These are phyloP conservation scores for Sphaeramia orbicularis DNA, from an alignment of 2,797 vertebrate genomes.

Conservation along the genomic window DNA sequence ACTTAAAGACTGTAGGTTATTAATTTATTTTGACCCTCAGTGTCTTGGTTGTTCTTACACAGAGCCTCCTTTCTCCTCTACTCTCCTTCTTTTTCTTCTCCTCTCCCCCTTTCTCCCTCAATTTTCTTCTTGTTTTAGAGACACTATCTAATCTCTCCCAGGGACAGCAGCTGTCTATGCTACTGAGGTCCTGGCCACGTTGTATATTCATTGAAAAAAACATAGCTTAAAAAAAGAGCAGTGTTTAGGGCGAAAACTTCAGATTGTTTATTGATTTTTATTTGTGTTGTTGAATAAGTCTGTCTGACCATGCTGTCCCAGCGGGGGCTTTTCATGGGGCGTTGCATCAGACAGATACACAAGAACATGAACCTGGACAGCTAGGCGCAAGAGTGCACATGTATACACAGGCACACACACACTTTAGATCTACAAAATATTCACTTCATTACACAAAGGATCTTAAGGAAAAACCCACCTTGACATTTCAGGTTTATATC, in stretches of 20 bases:
- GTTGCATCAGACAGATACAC: conserved; percentile 62
- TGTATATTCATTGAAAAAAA: conserved; percentile 99
- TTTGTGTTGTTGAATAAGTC: conserved; percentile 98
- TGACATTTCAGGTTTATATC: conserved; percentile 29
- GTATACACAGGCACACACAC: conserved; percentile 26
- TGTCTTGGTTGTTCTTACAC: conserved; percentile 35
- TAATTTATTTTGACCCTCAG: conserved; percentile 35
- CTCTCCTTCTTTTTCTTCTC: conserved; percentile 61
- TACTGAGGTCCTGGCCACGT: conserved; percentile 92
- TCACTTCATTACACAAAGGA: conserved; percentile 6
- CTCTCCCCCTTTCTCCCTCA: conserved; percentile 57
- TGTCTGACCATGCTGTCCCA: conserved; percentile 89
- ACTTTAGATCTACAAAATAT: neutral
- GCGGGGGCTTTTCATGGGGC: conserved; percentile 74
- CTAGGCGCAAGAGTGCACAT: conserved; percentile 28
- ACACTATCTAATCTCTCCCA: conserved; percentile 76
- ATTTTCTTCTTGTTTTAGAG: conserved; percentile 61
- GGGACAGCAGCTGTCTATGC: conserved; percentile 87
- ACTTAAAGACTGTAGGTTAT: conserved; percentile 10
- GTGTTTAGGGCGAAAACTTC: conserved; percentile 96
- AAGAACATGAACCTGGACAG: conserved; percentile 46
- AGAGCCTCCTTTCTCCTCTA: conserved; percentile 66
- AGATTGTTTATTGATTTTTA: conserved; percentile 99
- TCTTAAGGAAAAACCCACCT: conserved; percentile 12
- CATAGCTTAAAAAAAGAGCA: conserved; percentile 82